Evolutionary conservation across 2,888 invertebrate genomes (phyloP).

Genomic region (Acleris literana): DNA sequence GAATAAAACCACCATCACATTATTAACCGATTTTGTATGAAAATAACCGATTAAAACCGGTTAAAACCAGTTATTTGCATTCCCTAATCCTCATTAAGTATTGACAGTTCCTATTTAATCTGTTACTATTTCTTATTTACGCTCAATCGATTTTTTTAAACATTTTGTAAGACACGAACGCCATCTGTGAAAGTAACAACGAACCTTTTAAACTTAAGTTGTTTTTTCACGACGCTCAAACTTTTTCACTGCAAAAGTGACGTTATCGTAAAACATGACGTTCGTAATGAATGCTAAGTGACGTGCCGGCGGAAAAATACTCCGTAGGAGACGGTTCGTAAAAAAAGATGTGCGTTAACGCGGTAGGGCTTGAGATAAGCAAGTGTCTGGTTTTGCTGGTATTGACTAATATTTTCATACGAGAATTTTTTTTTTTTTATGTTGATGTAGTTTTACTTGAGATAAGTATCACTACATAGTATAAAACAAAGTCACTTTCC

Average conservation of each 20-base stretch:
- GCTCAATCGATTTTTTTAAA: neutral
- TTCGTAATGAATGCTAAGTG: conserved; percentile 36
- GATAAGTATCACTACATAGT: no score
- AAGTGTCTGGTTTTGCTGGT: neutral
- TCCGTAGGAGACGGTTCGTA: conserved; percentile 6
- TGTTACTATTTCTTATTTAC: neutral
- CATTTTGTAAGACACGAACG: neutral
- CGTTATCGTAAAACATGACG: conserved; percentile 32
- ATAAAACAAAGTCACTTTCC: no score
- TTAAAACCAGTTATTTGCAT: no score
- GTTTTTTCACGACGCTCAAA: conserved; percentile 12
- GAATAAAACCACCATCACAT: no score
- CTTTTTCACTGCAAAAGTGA: conserved; percentile 23
- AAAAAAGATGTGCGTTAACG: conserved; percentile 21
- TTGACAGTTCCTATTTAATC: no score
- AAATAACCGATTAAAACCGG: no score
- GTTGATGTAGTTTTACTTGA: no score
- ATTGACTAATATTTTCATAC: neutral
- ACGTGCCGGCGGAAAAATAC: conserved; percentile 29
- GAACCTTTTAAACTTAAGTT: neutral
- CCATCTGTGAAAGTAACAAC: neutral
- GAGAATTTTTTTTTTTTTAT: no score
- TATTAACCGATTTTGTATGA: no score
- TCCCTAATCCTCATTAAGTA: no score
- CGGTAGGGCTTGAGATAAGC: conserved; percentile 2